phyloP scores from a whole-genome alignment of 2,797 vertebrate species.

The Tympanoctomys barrerae region DNA sequence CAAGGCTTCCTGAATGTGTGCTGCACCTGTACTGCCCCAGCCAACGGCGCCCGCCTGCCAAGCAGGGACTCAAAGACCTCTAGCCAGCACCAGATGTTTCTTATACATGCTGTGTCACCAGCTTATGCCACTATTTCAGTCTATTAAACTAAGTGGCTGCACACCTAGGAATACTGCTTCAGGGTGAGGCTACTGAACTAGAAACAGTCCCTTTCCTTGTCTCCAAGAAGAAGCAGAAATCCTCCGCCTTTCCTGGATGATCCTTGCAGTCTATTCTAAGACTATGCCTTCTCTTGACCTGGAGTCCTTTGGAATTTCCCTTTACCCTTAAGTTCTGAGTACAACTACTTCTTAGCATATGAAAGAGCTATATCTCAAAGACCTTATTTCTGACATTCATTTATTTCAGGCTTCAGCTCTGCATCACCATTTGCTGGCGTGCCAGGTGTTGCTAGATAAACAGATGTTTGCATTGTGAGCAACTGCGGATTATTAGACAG shows the following conservation, averaged over 20 bases:
- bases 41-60: background rate
- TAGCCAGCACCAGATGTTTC: background rate
- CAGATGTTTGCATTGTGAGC: constrained; percentile 76
- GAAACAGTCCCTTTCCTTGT: constrained; percentile 64
- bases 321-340: constrained; percentile 71
- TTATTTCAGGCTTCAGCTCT: constrained; percentile 71
- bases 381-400: constrained; percentile 78
- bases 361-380: constrained; percentile 76
- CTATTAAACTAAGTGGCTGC: constrained; percentile 51
- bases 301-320: constrained; percentile 80
- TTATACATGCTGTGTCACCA: background rate
- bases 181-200: background rate
- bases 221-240: constrained; percentile 57
- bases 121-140: background rate
- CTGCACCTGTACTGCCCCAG: background rate
- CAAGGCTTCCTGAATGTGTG: background rate
- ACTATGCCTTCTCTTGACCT: constrained; percentile 54
- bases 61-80: background rate
- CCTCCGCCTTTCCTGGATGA: constrained; percentile 53
- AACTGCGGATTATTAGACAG: constrained; percentile 63
- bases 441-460: constrained; percentile 79
- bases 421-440: constrained; percentile 75
- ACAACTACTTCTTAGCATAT: constrained; percentile 78
- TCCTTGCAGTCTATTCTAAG: constrained; percentile 52
- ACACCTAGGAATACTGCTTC: constrained; percentile 48